Conservation (phyloP, 2,797 vertebrate species). For the Coccyzus lansbergi region DNA sequence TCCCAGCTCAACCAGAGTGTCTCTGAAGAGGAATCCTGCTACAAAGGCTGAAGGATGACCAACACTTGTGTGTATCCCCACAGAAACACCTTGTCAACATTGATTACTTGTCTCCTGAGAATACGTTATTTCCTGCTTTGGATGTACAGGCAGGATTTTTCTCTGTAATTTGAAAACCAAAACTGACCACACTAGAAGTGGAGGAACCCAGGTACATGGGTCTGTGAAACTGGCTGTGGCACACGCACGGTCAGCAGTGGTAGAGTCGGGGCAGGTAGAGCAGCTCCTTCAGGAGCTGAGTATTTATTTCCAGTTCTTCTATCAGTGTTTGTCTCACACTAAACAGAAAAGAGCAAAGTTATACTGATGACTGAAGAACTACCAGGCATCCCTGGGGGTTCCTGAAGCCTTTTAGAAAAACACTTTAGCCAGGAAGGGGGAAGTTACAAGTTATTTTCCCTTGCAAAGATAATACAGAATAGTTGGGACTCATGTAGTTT, state of each 20-base stretch:
- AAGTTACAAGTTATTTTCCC: not conserved
- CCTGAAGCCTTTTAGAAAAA: not conserved
- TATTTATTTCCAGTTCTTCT: not conserved
- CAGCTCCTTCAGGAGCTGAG: not conserved
- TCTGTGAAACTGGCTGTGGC: not conserved
- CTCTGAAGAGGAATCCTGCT: not conserved
- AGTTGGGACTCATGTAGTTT: not conserved
- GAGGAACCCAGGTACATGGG: not conserved
- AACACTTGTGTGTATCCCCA: not conserved
- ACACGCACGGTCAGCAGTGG: not conserved
- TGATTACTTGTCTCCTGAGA: not conserved
- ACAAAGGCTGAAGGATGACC: not conserved
- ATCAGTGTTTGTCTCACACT: not conserved
- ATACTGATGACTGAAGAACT: not conserved
- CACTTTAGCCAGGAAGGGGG: not conserved
- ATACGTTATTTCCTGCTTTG: not conserved
- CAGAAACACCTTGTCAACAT: accelerated
- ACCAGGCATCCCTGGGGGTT: not conserved
- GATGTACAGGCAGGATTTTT: not conserved
- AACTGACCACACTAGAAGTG: not conserved
- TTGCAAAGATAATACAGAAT: not conserved
- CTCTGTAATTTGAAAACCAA: not conserved
- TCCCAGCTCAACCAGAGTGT: not conserved
- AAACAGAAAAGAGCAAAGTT: not conserved
- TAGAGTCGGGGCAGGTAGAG: not conserved